A percentile compares a stretch with the other conserved stretches of the same genome.
Evolutionary conservation across 2,888 invertebrate genomes (phyloP).

Genomic region (Hermaeophaga mercurialis): DNA sequence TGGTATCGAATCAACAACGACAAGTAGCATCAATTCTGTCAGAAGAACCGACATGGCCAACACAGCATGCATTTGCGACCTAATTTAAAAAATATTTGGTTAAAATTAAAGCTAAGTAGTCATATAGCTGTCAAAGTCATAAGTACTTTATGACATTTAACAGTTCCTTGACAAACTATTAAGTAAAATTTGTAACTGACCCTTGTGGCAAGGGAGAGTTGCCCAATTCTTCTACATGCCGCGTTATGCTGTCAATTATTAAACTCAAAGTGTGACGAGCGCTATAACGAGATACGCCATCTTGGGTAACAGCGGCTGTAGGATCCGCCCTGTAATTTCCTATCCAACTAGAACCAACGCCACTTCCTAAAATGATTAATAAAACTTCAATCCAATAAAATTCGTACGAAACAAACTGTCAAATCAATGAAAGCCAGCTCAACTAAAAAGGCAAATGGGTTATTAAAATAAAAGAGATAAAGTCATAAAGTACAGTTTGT

Average conservation of each 20-base stretch:
- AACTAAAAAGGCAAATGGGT: too few species aligned
- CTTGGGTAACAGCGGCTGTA: constrained; percentile 47
- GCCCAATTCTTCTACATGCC: constrained; percentile 57
- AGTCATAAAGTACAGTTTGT: too few species aligned
- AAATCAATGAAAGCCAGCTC: too few species aligned
- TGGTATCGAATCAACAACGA: constrained; percentile 58
- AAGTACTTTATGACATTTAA: too few species aligned
- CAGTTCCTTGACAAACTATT: too few species aligned
- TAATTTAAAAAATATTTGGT: constrained; percentile 30
- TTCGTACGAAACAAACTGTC: too few species aligned
- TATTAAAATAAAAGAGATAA: too few species aligned
- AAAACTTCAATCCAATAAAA: too few species aligned
- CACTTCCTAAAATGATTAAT: too few species aligned
- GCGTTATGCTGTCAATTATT: constrained; percentile 58
- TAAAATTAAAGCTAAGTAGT: not conserved
- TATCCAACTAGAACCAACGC: constrained; percentile 31
- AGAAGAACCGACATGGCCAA: constrained; percentile 59
- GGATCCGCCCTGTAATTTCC: constrained; percentile 35
- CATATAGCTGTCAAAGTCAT: too few species aligned
- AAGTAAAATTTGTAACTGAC: constrained; percentile 16
- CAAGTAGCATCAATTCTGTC: constrained; percentile 59
- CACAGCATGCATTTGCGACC: constrained; percentile 48
- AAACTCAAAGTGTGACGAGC: constrained; percentile 57
- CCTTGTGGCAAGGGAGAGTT: constrained; percentile 6
- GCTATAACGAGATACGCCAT: constrained; percentile 50